Base-by-base conservation (phyloP, 2,113 vertebrate species). In the Haemorhous mexicanus region DNA sequence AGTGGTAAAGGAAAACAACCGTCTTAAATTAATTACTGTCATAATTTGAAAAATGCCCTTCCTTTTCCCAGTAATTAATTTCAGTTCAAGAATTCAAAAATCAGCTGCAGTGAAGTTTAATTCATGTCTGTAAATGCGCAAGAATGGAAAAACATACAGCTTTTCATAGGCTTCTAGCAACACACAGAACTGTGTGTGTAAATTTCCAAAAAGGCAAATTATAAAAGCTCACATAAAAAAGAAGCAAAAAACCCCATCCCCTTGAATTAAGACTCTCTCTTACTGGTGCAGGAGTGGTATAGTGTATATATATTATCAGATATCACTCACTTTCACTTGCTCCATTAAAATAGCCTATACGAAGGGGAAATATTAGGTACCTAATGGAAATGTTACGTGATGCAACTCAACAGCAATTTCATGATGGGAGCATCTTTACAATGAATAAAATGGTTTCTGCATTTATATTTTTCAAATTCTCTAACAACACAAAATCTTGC, bases 11-110 rank as follows among this genome's bases (percentile, higher is more conserved):
- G 56, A 79, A 95, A 93, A 92, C 87, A 94, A 96, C 81, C 47
- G 47, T 72, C 90, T 93, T 96, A 91, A 95, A 72, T 95, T 96
- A 91, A 94, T 94, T 96, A 86, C 77, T 87, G 81, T 68, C 78
- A 72, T 91, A 93, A 90, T 91, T 92, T 97, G 90, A 96, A 95
- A 96, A 93, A 92, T 93, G 47, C 69, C 64, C 82, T 90, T 68
- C 87, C 80, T 81, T 85, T 86, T 90, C 92, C 85, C 37, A 94
- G 90, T 89, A 96, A 96, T 97, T 93, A 93, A 96, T 95, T 96
- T 94, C 86, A 91, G 81, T 84, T 90, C 88, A 93, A 87, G 81
- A 74, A 96, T 83, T 91, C 55, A 89, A 90, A 96, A 96, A 87
- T 92, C 77, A 93, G 37, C 95, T 95, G 83, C 82, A 94, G 30